Conservation (phyloP, 2,888 invertebrate species). For the Tineola bisselliella region DNA sequence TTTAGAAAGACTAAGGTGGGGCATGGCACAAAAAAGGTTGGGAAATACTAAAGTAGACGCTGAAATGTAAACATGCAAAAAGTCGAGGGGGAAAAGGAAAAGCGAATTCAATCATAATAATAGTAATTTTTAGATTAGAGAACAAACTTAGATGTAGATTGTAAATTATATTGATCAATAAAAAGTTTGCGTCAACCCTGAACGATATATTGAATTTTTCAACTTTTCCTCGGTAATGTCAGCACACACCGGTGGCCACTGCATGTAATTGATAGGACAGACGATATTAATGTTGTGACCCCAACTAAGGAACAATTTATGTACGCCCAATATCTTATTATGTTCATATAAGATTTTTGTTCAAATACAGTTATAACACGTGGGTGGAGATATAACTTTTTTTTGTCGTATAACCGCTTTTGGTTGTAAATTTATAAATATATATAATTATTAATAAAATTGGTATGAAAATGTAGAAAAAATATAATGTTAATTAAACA, state of each 20-base stretch:
- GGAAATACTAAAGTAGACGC: too few species aligned
- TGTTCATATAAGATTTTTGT: not conserved
- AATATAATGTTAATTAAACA: too few species aligned
- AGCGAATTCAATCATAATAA: too few species aligned
- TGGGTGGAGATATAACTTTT: not conserved
- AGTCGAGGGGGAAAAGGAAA: too few species aligned
- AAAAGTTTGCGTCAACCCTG: constrained; percentile 24
- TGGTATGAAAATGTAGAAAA: not conserved
- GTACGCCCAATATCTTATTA: constrained; percentile 18
- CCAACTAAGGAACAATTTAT: constrained; percentile 45
- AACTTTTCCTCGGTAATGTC: constrained; percentile 42
- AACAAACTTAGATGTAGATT: too few species aligned
- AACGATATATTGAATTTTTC: constrained; percentile 39
- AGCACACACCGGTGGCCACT: constrained; percentile 39
- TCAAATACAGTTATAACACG: not conserved
- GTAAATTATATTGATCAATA: too few species aligned
- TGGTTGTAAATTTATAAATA: not conserved
- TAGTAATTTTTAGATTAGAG: too few species aligned
- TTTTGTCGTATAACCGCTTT: not conserved
- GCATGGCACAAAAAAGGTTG: too few species aligned
- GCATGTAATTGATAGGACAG: constrained; percentile 55
- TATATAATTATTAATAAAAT: too few species aligned
- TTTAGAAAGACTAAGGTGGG: too few species aligned
- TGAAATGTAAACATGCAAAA: too few species aligned
- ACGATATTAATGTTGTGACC: constrained; percentile 50